A percentile compares a stretch with the other conserved stretches of the same genome.
Conservation (phyloP, 2,797 vertebrate species). For the Emydoidea blandingii region DNA sequence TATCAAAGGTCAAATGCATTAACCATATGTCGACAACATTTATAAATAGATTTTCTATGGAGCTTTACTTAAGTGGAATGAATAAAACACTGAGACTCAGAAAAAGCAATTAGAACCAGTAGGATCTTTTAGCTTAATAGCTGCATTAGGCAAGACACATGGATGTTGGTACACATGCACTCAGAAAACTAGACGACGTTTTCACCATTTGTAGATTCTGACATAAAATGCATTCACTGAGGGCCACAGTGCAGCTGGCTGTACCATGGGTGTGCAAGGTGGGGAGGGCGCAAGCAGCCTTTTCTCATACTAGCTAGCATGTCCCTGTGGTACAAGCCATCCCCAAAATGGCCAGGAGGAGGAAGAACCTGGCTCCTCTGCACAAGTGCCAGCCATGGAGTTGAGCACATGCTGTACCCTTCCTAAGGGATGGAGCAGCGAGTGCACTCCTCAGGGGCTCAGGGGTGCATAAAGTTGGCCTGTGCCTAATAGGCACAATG, state of each 20-base stretch:
- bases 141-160: conserved; percentile 61
- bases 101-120: conserved; percentile 64
- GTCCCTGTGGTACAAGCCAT: not conserved
- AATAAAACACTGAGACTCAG: conserved; percentile 62
- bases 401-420: not conserved
- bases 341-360: not conserved
- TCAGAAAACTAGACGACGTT: not conserved
- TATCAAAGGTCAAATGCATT: conserved; percentile 77
- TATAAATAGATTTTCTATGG: conserved; percentile 69
- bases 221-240: conserved; percentile 25
- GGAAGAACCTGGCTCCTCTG: not conserved
- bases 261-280: not conserved
- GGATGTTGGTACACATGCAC: not conserved
- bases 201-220: conserved; percentile 10
- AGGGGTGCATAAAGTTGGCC: not conserved
- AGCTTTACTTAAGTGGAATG: conserved; percentile 59
- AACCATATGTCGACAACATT: conserved; percentile 60
- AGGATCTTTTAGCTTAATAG: conserved; percentile 67
- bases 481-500: not conserved
- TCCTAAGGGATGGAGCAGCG: not conserved
- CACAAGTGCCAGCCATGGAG: not conserved
- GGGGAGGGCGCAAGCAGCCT: not conserved
- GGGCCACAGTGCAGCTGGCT: not conserved
- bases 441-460: not conserved
- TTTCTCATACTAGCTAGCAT: rapidly evolving